A percentile compares a stretch with the other conserved stretches of the same genome.
phyloP scores from a whole-genome alignment of 2,113 vertebrate genomes.

The Rhodinocichla rosea region DNA sequence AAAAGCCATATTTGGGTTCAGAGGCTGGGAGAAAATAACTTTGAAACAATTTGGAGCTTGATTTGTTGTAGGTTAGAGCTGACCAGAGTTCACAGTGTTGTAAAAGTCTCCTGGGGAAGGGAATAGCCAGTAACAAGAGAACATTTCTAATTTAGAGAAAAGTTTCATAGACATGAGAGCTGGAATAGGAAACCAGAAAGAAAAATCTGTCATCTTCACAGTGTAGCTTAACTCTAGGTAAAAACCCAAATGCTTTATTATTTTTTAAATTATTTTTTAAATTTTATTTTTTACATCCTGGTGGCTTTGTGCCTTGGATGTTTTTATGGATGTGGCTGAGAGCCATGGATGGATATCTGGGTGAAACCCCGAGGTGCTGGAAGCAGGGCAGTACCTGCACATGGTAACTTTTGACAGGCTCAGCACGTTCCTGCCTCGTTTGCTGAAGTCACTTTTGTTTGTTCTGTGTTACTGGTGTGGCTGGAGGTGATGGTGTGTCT shows the following conservation, averaged over 20 bases:
- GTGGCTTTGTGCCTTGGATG: not conserved
- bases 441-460: not conserved
- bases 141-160: not conserved
- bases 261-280: not conserved
- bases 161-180: not conserved
- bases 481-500: not conserved
- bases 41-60: not conserved
- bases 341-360: not conserved
- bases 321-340: not conserved
- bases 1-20: not conserved
- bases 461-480: fast-evolving
- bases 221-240: not conserved
- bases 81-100: not conserved
- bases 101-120: not conserved
- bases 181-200: not conserved
- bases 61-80: not conserved
- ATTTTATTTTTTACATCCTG: not conserved
- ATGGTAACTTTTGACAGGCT: not conserved
- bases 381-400: not conserved
- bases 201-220: not conserved
- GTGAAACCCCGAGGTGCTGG: not conserved
- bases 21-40: not conserved
- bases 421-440: fast-evolving
- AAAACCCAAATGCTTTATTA: not conserved
- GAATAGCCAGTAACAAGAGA: not conserved